Percentiles rank a stretch among this genome's conserved stretches.
phyloP scores from a whole-genome alignment of 2,113 vertebrate genomes.

The Macrotus californicus region DNA sequence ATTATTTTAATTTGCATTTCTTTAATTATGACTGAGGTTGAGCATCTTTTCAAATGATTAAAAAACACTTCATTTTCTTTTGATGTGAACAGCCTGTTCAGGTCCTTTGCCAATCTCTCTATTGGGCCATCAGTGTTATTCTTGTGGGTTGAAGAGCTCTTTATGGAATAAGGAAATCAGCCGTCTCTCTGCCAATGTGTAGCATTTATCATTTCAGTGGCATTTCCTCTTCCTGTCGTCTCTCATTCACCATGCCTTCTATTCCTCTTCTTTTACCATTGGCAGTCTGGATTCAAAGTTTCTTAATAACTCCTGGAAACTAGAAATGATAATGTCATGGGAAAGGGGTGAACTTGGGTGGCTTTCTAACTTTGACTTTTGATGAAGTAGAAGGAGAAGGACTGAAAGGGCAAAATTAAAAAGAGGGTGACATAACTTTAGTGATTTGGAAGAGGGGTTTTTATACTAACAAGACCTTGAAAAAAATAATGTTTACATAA shows the following conservation, averaged over 20 bases:
- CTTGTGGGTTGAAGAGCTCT: conserved; percentile 24
- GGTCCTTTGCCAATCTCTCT: conserved; percentile 30
- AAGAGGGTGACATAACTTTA: conserved; percentile 25
- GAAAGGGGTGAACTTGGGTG: conserved; percentile 56
- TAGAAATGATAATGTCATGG: conserved; percentile 35
- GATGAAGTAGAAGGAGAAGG: conserved; percentile 47
- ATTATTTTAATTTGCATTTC: conserved; percentile 41
- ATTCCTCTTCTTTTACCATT: not conserved
- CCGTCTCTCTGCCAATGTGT: not conserved
- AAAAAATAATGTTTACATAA: conserved; percentile 61
- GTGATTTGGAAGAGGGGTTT: conserved; percentile 36
- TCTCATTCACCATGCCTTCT: not conserved
- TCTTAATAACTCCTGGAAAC: conserved; percentile 38
- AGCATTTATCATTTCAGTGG: not conserved
- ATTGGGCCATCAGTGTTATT: not conserved
- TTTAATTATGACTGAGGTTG: conserved; percentile 17
- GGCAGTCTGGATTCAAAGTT: conserved; percentile 29
- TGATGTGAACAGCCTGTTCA: conserved; percentile 23
- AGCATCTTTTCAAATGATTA: conserved; percentile 50
- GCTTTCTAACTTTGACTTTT: conserved; percentile 62
- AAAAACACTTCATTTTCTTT: conserved; percentile 43
- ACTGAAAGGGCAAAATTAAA: conserved; percentile 46
- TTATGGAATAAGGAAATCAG: conserved; percentile 18
- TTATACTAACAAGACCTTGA: conserved; percentile 52
- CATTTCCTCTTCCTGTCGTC: not conserved